Evolutionary conservation across 2,113 vertebrate species (phyloP).

Genomic region (Pygoscelis antarcticus): DNA sequence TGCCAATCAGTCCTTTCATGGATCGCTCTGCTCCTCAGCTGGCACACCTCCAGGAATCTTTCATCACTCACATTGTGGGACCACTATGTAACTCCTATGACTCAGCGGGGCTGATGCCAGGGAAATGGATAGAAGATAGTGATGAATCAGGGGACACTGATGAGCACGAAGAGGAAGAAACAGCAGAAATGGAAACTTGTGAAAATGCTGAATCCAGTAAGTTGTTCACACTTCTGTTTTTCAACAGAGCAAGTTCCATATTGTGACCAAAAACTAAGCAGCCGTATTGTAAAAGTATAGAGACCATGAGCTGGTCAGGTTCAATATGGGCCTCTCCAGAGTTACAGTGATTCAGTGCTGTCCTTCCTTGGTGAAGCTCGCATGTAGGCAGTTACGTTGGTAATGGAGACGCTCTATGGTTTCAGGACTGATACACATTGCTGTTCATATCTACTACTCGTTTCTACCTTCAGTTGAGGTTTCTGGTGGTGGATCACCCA

Average conservation of each 20-base stretch:
- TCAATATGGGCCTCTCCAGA: background rate
- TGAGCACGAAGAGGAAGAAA: conserved; percentile 73
- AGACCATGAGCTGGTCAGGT: background rate
- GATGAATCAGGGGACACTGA: conserved; percentile 83
- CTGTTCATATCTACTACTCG: background rate
- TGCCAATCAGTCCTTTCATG: conserved; percentile 98
- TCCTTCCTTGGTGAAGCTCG: background rate
- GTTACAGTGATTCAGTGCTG: background rate
- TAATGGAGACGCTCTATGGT: background rate
- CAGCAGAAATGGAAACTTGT: conserved; percentile 82
- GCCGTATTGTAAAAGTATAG: background rate
- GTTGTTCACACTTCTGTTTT: background rate
- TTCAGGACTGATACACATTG: background rate
- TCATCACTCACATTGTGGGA: conserved; percentile 98
- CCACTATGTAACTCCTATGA: conserved; percentile 95
- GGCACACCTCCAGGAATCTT: conserved; percentile 97
- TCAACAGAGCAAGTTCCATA: background rate
- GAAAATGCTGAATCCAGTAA: conserved; percentile 83
- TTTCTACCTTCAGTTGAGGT: background rate
- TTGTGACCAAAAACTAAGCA: background rate
- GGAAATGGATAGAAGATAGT: conserved; percentile 86
- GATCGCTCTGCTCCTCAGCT: conserved; percentile 94
- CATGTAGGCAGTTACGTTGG: background rate
- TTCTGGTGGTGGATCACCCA: background rate
- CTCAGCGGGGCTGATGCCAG: conserved; percentile 91